Evolutionary conservation across 2,797 vertebrate genomes (phyloP).

Genomic region (Taenioides sp.): DNA sequence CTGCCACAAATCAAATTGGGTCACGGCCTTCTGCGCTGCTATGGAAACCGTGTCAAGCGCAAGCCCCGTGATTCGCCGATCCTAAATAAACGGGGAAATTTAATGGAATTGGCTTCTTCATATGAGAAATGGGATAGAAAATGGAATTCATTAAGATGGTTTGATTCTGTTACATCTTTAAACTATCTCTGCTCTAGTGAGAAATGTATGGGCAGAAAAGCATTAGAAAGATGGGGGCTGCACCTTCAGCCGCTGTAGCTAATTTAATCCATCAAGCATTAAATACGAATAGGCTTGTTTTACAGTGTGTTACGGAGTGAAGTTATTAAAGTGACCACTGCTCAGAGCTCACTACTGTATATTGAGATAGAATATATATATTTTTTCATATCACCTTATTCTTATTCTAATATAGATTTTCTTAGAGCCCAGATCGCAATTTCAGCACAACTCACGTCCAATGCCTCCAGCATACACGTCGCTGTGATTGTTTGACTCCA

Average conservation of each 20-base stretch:
- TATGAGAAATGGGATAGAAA: constrained; percentile 47
- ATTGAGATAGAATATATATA: too few relatives aligned
- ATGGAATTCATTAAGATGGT: constrained; percentile 48
- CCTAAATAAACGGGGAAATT: constrained; percentile 54
- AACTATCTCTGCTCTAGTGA: constrained; percentile 13
- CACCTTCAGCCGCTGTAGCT: constrained; percentile 34
- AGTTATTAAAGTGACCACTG: constrained; percentile 52
- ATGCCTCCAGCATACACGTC: background rate
- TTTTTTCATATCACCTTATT: too few relatives aligned
- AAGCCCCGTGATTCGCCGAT: constrained; percentile 43
- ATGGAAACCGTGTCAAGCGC: constrained; percentile 62
- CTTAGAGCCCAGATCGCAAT: background rate
- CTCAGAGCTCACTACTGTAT: constrained; percentile 11
- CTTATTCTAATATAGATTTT: background rate
- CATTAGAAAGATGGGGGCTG: constrained; percentile 9
- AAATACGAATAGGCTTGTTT: constrained; percentile 38
- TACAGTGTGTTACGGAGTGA: constrained; percentile 18
- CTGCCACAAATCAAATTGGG: constrained; percentile 58
- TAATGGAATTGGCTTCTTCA: constrained; percentile 62
- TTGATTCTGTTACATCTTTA: constrained; percentile 25
- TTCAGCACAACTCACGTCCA: background rate
- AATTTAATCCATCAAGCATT: constrained; percentile 43
- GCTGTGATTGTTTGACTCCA: background rate
- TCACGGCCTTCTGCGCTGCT: constrained; percentile 57
- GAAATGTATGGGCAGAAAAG: constrained; percentile 17